These are phyloP conservation scores for Nothoprocta pentlandii DNA, from an alignment of 2,113 vertebrate species.

Conservation along the genomic window DNA sequence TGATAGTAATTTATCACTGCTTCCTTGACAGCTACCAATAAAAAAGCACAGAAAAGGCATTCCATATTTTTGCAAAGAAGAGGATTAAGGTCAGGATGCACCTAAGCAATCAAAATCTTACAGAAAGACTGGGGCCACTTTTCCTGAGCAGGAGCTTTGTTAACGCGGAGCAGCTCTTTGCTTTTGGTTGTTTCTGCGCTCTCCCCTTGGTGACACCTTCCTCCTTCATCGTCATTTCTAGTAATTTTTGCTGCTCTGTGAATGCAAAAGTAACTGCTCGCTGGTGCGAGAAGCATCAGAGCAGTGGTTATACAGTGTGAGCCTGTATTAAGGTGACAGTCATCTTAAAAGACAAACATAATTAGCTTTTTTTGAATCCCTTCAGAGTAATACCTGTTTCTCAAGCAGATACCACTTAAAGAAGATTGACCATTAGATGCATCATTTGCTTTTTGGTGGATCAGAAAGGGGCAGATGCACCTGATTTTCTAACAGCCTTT, in stretches of 20 bases:
- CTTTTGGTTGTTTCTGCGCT: not conserved
- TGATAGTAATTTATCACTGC: not conserved
- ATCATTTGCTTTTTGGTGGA: not conserved
- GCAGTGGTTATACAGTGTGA: not conserved
- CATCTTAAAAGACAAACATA: not conserved
- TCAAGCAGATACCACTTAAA: not conserved
- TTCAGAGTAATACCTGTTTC: not conserved
- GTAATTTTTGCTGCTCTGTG: not conserved
- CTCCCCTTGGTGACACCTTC: not conserved
- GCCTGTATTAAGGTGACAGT: not conserved
- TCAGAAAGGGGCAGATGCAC: not conserved
- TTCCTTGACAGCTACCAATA: fast-evolving
- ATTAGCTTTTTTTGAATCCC: not conserved
- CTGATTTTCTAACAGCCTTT: not conserved
- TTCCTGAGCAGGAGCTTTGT: not conserved
- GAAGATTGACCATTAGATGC: not conserved
- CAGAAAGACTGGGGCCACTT: not conserved
- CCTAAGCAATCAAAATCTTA: not conserved
- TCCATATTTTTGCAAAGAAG: not conserved
- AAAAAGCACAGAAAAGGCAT: not conserved
- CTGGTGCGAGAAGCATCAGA: not conserved
- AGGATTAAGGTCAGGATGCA: not conserved
- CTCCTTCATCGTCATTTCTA: not conserved
- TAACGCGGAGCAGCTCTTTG: not conserved
- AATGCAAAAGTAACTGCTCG: slow-evolving; percentile 5